phyloP scores from a whole-genome alignment of 2,797 vertebrate species.

The Danio tinwini region DNA sequence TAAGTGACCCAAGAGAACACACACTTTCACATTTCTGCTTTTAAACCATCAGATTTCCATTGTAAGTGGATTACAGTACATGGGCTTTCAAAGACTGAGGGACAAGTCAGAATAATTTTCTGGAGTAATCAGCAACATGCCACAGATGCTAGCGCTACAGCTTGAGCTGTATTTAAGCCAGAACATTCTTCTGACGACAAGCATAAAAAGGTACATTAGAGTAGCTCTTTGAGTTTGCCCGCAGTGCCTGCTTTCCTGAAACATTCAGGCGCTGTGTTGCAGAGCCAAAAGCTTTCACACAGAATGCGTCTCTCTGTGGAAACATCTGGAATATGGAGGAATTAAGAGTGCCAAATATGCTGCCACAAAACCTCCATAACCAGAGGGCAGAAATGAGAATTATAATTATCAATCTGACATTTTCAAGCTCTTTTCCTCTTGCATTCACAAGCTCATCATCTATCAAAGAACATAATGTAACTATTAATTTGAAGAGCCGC shows the following conservation, averaged over 20 bases:
- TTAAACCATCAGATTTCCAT: not conserved
- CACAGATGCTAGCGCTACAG: conserved; percentile 37
- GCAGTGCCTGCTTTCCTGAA: conserved; percentile 28
- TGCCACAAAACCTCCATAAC: conserved; percentile 50
- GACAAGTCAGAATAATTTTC: conserved; percentile 45
- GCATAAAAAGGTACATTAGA: conserved; percentile 39
- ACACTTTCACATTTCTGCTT: not conserved
- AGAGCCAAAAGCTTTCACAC: conserved; percentile 40
- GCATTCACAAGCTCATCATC: not conserved
- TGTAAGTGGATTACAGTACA: conserved; percentile 25
- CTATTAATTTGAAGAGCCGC: not conserved
- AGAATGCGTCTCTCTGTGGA: conserved; percentile 44
- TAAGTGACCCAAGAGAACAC: not conserved
- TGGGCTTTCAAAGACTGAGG: conserved; percentile 16
- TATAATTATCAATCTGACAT: conserved; percentile 48
- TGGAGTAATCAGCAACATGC: conserved; percentile 40
- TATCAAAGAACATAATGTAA: not conserved
- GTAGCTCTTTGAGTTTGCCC: conserved; percentile 29
- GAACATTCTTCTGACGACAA: conserved; percentile 48
- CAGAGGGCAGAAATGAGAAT: conserved; percentile 52
- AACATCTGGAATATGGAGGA: conserved; percentile 46
- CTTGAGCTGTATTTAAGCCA: conserved; percentile 37
- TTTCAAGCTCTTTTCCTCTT: conserved; percentile 35
- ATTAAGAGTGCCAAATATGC: conserved; percentile 40
- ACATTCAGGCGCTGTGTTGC: conserved; percentile 25